These are phyloP conservation scores for Vanessa atalanta DNA, from an alignment of 1,140 invertebrate genomes.

Conservation along the genomic window DNA sequence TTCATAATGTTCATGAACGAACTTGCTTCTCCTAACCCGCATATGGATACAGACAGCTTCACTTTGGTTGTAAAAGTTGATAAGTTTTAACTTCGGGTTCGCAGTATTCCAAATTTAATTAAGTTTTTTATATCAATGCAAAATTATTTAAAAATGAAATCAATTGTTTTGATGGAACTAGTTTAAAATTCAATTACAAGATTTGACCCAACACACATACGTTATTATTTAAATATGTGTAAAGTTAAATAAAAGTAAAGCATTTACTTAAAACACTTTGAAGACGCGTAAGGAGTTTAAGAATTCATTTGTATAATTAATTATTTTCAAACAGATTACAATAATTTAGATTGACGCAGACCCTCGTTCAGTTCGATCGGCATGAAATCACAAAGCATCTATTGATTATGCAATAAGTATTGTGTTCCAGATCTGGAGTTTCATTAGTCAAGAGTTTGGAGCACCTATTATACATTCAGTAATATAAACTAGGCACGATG, in stretches of 20 bases:
- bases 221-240: no score
- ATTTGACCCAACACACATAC: no score
- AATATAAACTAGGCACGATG: neutral
- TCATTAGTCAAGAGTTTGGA: constrained; percentile 1
- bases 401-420: constrained; percentile 5
- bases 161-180: no score
- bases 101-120: neutral
- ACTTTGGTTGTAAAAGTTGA: neutral
- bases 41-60: constrained; percentile 14
- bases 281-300: no score
- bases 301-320: neutral
- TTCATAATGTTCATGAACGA: constrained; percentile 14
- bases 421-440: constrained; percentile 14
- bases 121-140: neutral
- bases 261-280: no score
- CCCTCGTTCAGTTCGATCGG: neutral
- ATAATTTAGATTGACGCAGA: neutral
- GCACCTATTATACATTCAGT: neutral
- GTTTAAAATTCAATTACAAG: no score
- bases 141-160: no score
- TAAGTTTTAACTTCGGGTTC: neutral
- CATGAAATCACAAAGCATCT: neutral
- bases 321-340: neutral
- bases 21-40: constrained; percentile 14
- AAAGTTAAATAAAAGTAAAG: no score